Evolutionary conservation across 2,113 vertebrate species (phyloP).

Genomic region (Amphilophus citrinellus): DNA sequence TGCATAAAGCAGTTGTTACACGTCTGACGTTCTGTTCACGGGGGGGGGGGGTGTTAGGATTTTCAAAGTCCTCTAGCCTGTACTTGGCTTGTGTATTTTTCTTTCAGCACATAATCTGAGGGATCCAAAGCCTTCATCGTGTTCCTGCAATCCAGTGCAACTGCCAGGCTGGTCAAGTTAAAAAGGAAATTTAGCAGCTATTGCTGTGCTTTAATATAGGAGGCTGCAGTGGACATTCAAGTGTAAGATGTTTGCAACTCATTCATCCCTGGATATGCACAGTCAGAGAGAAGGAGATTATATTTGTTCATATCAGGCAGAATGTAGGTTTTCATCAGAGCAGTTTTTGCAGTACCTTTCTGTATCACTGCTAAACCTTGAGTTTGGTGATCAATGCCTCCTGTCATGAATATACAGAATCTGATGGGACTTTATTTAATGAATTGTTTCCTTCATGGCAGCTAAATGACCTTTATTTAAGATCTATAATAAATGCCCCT

Average conservation of each 20-base stretch:
- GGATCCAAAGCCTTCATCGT: not conserved
- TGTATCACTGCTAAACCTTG: not conserved
- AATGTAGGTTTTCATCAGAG: not conserved
- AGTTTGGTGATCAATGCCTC: constrained; percentile 5
- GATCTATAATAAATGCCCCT: constrained; percentile 10
- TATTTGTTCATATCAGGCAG: not conserved
- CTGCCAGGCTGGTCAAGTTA: not conserved
- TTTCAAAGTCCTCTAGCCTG: not conserved
- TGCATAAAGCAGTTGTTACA: not conserved
- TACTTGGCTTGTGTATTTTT: not conserved
- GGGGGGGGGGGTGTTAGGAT: not conserved
- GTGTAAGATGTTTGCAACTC: constrained; percentile 6
- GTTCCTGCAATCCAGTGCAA: not conserved
- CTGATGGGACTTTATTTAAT: not conserved
- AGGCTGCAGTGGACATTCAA: constrained; percentile 31
- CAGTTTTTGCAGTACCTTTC: not conserved
- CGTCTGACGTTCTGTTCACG: not conserved
- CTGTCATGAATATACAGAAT: not conserved
- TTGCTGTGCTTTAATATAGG: constrained; percentile 11
- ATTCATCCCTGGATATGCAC: constrained; percentile 14
- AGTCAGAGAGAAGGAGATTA: not conserved
- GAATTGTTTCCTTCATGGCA: not conserved
- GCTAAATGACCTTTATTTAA: constrained; percentile 17
- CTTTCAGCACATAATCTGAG: not conserved
- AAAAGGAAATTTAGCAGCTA: constrained; percentile 26